Evolutionary conservation across 1,140 invertebrate genomes (phyloP).

Genomic region (Drosophila tropicalis): DNA sequence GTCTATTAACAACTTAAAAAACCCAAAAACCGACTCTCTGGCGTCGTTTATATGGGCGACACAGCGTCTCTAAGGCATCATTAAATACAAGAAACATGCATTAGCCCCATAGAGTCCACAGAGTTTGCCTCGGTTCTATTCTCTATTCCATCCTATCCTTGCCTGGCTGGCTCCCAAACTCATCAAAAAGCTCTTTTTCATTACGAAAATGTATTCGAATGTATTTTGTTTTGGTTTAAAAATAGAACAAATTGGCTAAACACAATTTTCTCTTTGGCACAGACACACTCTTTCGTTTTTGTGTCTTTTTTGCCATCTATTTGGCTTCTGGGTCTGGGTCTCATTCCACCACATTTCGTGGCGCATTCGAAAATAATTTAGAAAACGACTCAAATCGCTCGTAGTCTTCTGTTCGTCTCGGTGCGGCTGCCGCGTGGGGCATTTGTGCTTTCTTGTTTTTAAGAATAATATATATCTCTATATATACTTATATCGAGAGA

Average conservation of each 20-base stretch:
- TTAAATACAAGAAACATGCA: conserved; percentile 21
- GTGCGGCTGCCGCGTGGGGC: conserved; percentile 54
- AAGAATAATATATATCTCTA: conserved; percentile 26
- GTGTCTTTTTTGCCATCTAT: conserved; percentile 5
- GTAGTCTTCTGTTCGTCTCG: conserved; percentile 49
- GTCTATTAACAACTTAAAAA: conserved; percentile 63
- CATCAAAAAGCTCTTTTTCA: conserved; percentile 52
- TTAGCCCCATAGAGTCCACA: no score
- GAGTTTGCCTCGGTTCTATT: no score
- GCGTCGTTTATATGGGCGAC: conserved; percentile 38
- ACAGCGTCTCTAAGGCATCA: conserved; percentile 41
- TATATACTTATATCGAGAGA: conserved; percentile 46
- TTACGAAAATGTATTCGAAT: conserved; percentile 26
- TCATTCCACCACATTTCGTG: conserved; percentile 20
- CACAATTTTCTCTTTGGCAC: conserved; percentile 45
- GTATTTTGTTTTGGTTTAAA: conserved; percentile 61
- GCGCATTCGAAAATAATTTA: conserved; percentile 72
- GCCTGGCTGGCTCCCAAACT: conserved; percentile 13
- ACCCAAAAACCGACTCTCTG: conserved; percentile 51
- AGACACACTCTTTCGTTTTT: conserved; percentile 44
- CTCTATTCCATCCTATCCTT: no score
- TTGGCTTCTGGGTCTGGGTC: conserved; percentile 25
- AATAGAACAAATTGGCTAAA: conserved; percentile 59
- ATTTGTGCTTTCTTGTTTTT: conserved; percentile 6
- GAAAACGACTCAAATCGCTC: conserved; percentile 78